Evolutionary conservation across 1,140 invertebrate genomes (phyloP).

Genomic region (Zaprionus taronus): DNA sequence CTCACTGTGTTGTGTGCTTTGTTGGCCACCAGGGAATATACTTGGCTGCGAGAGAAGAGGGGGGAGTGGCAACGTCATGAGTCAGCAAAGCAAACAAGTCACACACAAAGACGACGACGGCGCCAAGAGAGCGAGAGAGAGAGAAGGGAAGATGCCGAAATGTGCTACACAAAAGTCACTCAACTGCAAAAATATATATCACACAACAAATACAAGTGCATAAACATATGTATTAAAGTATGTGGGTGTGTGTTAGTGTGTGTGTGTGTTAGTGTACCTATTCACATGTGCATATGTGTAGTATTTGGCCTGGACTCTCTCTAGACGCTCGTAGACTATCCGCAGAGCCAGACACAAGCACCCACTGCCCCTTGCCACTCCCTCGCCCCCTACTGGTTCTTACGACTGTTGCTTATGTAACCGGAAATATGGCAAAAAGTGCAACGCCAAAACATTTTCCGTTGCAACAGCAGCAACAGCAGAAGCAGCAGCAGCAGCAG

Average conservation of each 20-base stretch:
- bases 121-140: not conserved
- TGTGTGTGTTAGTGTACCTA: not conserved
- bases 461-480: conserved; percentile 64
- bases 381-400: not conserved
- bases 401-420: conserved; percentile 74
- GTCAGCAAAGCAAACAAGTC: conserved; percentile 72
- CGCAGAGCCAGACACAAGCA: not conserved
- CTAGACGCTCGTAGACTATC: conserved; percentile 12
- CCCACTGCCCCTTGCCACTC: too few relatives aligned
- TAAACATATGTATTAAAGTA: conserved; percentile 7
- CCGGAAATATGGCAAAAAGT: conserved; percentile 82
- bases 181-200: conserved; percentile 81
- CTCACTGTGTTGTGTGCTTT: conserved; percentile 43
- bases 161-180: conserved; percentile 60
- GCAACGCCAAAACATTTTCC: conserved; percentile 81
- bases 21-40: conserved; percentile 71
- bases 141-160: conserved; percentile 26
- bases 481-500: conserved; percentile 9
- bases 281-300: conserved; percentile 20
- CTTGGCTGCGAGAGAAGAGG: not conserved
- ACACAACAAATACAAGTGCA: conserved; percentile 32
- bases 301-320: conserved; percentile 16
- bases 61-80: conserved; percentile 60
- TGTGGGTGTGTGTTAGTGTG: not conserved
- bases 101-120: conserved; percentile 50